phyloP scores from a whole-genome alignment of 92 coral and sea anemone genomes.

The Muricea muricata region DNA sequence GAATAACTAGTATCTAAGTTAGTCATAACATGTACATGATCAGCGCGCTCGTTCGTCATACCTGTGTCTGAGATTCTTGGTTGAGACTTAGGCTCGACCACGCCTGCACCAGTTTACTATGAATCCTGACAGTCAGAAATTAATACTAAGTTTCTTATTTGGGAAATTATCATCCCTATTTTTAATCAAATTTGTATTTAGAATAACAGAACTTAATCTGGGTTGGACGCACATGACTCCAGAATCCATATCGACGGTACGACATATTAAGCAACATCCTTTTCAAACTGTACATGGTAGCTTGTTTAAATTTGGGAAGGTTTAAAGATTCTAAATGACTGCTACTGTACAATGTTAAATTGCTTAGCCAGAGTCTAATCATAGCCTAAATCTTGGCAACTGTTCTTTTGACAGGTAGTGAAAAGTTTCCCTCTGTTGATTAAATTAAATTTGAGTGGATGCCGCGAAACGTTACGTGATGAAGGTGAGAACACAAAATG shows the following conservation, averaged over 20 bases:
- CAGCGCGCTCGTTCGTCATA: no score
- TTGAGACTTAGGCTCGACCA: no score
- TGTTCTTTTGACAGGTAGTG: conserved; percentile 59
- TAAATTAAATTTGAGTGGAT: conserved; percentile 91
- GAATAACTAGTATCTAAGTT: no score
- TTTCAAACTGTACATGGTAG: not conserved
- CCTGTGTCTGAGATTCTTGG: no score
- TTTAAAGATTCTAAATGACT: not conserved
- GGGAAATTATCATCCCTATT: not conserved
- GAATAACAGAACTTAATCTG: conserved; percentile 81
- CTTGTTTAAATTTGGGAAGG: not conserved
- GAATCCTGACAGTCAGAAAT: not conserved
- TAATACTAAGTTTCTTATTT: not conserved
- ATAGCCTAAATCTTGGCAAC: no score
- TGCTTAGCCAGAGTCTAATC: not conserved
- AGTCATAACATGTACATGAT: no score
- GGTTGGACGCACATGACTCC: conserved; percentile 87
- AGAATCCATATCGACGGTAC: conserved; percentile 76
- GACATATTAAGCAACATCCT: not conserved
- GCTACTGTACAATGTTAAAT: not conserved
- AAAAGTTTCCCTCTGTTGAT: conserved; percentile 73
- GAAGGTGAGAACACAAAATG: conserved; percentile 62
- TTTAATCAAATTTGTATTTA: conserved; percentile 1
- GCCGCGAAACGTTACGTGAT: conserved; percentile 86
- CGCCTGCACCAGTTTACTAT: no score